These are phyloP conservation scores for Trialeurodes vaporariorum DNA, from an alignment of 1,140 invertebrate genomes.

Conservation along the genomic window DNA sequence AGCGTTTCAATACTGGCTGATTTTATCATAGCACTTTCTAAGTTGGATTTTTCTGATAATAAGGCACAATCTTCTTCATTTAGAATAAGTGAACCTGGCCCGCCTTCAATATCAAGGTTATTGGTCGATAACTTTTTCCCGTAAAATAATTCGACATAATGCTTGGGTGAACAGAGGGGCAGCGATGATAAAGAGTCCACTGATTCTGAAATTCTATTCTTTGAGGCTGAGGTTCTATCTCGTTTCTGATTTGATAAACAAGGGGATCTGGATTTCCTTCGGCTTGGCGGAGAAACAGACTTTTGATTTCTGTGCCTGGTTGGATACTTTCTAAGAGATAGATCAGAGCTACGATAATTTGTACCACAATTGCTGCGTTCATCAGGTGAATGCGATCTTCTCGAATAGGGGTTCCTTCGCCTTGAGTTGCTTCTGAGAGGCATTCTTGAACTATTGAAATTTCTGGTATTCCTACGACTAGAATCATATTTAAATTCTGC, in stretches of 20 bases:
- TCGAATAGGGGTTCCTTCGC: not conserved
- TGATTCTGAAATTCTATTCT: not conserved
- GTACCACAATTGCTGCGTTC: too few relatives aligned
- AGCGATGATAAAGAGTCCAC: not conserved
- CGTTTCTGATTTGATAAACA: not conserved
- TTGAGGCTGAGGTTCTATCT: not conserved
- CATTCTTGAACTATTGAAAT: not conserved
- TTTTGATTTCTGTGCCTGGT: not conserved
- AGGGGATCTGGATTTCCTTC: not conserved
- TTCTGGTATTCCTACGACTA: not conserved
- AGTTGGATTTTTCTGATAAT: not conserved
- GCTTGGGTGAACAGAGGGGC: not conserved
- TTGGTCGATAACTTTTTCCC: not conserved
- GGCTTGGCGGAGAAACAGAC: not conserved
- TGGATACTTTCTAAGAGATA: too few relatives aligned
- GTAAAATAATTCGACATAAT: not conserved
- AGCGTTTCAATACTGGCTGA: too few relatives aligned
- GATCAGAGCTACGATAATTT: too few relatives aligned
- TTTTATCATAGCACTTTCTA: too few relatives aligned
- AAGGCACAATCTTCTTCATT: not conserved
- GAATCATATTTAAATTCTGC: not conserved
- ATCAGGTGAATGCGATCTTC: not conserved
- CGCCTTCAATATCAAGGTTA: not conserved
- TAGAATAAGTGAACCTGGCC: not conserved
- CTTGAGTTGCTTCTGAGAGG: not conserved